phyloP scores from a whole-genome alignment of 2,113 vertebrate species.

The Agapornis roseicollis region DNA sequence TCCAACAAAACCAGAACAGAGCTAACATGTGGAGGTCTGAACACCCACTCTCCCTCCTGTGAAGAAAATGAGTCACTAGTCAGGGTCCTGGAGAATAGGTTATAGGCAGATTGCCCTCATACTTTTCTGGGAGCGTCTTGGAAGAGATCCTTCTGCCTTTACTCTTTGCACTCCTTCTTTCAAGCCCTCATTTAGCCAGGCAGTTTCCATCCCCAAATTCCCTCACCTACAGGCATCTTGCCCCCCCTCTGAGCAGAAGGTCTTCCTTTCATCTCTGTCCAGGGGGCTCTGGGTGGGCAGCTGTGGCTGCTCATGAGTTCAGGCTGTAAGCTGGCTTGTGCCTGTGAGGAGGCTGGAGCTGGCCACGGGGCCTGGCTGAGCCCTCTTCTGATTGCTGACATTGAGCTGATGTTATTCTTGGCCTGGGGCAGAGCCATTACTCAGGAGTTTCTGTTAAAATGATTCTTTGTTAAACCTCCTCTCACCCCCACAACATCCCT shows the following conservation, averaged over 20 bases:
- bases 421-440: slow-evolving; percentile 75
- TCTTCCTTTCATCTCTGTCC: slow-evolving; percentile 48
- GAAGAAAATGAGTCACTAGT: not conserved
- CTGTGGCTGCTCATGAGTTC: slow-evolving; percentile 47
- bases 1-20: not conserved
- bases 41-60: not conserved
- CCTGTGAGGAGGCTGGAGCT: slow-evolving; percentile 49
- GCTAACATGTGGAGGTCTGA: not conserved
- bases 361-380: slow-evolving; percentile 60
- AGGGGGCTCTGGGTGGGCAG: slow-evolving; percentile 34
- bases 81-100: not conserved
- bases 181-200: not conserved
- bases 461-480: slow-evolving; percentile 81
- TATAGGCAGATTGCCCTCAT: not conserved
- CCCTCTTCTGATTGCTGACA: slow-evolving; percentile 82
- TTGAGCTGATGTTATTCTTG: slow-evolving; percentile 87
- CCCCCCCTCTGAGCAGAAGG: not conserved
- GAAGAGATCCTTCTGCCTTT: not conserved
- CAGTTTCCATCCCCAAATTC: not conserved
- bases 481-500: slow-evolving; percentile 44
- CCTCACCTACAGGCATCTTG: not conserved
- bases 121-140: not conserved
- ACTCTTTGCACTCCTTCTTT: not conserved
- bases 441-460: slow-evolving; percentile 84
- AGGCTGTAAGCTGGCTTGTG: slow-evolving; percentile 50